phyloP scores from a whole-genome alignment of 2,113 vertebrate species.

The Indri indri region DNA sequence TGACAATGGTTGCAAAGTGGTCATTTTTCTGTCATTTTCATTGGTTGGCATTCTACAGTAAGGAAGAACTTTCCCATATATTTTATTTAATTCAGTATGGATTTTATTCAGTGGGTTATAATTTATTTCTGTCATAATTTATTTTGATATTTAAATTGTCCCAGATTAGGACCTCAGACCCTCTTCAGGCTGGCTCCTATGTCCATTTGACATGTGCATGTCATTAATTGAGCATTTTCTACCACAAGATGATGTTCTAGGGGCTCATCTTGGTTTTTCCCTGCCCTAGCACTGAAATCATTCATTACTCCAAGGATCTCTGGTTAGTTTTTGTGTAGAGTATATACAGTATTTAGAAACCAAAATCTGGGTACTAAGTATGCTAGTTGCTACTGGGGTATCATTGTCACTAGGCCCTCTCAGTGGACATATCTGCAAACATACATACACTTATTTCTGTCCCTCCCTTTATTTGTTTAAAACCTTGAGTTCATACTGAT shows the following conservation, averaged over 20 bases:
- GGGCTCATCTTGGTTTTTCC: neutral
- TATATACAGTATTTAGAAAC: neutral
- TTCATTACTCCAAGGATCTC: neutral
- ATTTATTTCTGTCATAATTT: neutral
- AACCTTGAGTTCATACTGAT: constrained; percentile 14
- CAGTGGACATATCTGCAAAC: neutral
- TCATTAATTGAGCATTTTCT: constrained; percentile 36
- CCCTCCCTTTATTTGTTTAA: neutral
- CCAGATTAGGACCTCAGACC: neutral
- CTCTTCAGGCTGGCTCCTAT: neutral
- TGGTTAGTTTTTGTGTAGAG: constrained; percentile 10
- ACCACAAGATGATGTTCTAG: neutral
- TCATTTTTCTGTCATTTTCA: neutral
- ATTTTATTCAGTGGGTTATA: neutral
- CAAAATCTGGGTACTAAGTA: neutral
- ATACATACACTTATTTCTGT: neutral
- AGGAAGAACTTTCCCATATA: neutral
- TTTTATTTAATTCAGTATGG: neutral
- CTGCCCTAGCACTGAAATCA: neutral
- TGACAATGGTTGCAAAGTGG: neutral
- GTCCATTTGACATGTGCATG: neutral
- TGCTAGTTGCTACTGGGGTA: neutral
- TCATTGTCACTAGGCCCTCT: neutral
- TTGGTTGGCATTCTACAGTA: constrained; percentile 14
- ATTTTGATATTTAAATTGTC: constrained; percentile 11